A percentile compares a stretch with the other conserved stretches of the same genome.
Conservation (phyloP, 1,140 invertebrate species). For the Drosophila orena region DNA sequence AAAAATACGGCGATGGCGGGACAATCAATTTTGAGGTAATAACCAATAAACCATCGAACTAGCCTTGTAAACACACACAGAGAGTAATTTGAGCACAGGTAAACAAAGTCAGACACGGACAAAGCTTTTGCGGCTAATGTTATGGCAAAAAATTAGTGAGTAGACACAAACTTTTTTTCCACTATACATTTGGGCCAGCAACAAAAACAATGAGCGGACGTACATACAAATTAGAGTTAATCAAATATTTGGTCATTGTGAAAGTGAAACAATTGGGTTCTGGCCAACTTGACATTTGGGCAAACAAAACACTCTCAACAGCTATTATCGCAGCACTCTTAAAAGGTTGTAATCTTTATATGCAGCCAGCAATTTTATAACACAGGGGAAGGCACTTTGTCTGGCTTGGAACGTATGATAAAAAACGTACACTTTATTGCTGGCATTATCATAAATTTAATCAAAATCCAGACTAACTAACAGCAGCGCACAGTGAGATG, state of each 20-base stretch:
- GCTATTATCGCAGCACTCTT: conserved; percentile 30
- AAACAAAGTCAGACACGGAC: conserved; percentile 15
- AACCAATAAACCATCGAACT: conserved; percentile 43
- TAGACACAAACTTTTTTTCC: no score
- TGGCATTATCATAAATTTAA: conserved; percentile 79
- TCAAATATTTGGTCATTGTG: conserved; percentile 51
- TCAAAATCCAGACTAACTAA: conserved; percentile 58
- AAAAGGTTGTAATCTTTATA: conserved; percentile 50
- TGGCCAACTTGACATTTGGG: conserved; percentile 39
- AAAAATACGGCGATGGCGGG: conserved; percentile 87
- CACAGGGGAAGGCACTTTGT: conserved; percentile 9
- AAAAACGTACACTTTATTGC: conserved; percentile 51
- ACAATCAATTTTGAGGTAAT: conserved; percentile 88
- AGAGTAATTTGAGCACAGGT: conserved; percentile 30
- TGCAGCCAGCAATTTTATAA: conserved; percentile 50
- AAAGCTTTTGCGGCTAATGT: conserved; percentile 40
- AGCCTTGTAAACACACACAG: conserved; percentile 38
- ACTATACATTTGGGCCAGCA: conserved; percentile 13
- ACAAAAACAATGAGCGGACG: conserved; percentile 25
- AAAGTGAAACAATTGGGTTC: conserved; percentile 38
- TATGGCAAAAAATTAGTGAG: conserved; percentile 60
- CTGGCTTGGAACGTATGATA: background rate
- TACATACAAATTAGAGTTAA: conserved; percentile 14
- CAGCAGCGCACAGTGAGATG: conserved; percentile 25
- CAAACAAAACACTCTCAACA: conserved; percentile 41